These are phyloP conservation scores for Cheilinus undulatus DNA, from an alignment of 2,113 vertebrate genomes.

Conservation along the genomic window DNA sequence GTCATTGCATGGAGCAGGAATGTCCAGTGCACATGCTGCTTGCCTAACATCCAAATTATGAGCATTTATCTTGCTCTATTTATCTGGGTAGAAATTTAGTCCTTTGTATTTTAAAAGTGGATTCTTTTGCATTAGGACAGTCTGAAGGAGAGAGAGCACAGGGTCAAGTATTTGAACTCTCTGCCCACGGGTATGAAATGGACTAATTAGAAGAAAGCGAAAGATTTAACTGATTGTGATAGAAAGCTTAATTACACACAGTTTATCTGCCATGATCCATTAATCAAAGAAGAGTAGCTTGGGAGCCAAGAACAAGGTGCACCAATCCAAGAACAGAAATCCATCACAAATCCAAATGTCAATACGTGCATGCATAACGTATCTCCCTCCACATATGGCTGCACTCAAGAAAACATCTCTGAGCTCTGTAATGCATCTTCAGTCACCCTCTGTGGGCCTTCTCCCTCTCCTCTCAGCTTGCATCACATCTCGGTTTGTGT, in stretches of 20 bases:
- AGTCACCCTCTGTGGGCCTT: conserved; percentile 1
- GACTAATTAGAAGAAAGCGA: conserved; percentile 40
- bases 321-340: conserved; percentile 24
- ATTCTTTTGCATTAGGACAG: not conserved
- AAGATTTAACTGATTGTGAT: conserved; percentile 66
- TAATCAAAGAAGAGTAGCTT: conserved; percentile 53
- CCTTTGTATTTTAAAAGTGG: not conserved
- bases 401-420: conserved; percentile 27
- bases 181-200: conserved; percentile 44
- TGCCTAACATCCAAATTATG: conserved; percentile 2
- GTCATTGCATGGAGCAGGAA: not conserved
- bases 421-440: conserved; percentile 38
- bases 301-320: conserved; percentile 20
- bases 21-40: not conserved
- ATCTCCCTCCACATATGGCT: conserved; percentile 36
- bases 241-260: conserved; percentile 68
- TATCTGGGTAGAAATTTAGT: not conserved
- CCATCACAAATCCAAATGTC: conserved; percentile 21
- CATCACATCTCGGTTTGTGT: not conserved
- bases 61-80: not conserved
- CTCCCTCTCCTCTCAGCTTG: not conserved
- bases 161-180: conserved; percentile 47
- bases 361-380: conserved; percentile 34
- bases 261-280: conserved; percentile 62
- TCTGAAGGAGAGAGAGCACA: not conserved